These are phyloP conservation scores for Plectus sambesii DNA, from an alignment of 1,140 invertebrate genomes.

Conservation along the genomic window DNA sequence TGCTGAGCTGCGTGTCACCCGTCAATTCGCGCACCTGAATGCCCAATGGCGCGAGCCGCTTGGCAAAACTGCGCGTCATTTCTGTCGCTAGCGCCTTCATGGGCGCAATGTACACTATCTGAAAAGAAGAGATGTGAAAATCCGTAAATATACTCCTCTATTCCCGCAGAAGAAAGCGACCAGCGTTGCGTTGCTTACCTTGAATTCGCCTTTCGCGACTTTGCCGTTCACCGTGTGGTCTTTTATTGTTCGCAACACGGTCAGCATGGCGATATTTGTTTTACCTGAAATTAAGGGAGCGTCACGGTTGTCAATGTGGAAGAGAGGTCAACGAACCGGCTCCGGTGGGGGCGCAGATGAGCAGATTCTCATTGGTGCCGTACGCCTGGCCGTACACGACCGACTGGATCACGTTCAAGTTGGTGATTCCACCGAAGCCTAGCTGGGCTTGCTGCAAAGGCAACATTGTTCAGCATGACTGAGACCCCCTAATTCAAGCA, in stretches of 20 bases:
- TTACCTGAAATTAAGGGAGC: conserved; percentile 57
- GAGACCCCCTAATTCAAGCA: background rate
- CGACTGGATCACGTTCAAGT: conserved; percentile 84
- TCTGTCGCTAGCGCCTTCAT: conserved; percentile 98
- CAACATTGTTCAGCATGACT: conserved; percentile 22
- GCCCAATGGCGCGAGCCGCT: conserved; percentile 63
- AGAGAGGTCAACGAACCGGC: conserved; percentile 61
- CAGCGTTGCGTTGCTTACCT: conserved; percentile 53
- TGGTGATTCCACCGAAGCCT: conserved; percentile 72
- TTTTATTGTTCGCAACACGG: conserved; percentile 76
- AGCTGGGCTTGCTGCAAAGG: conserved; percentile 67
- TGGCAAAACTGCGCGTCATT: conserved; percentile 88
- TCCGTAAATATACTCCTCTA: conserved; percentile 6
- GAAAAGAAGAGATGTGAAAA: conserved; percentile 30
- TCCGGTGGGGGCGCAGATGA: conserved; percentile 89
- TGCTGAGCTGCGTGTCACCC: conserved; percentile 94
- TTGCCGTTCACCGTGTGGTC: conserved; percentile 57
- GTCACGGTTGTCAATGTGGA: too few species aligned
- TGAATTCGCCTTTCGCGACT: conserved; percentile 81
- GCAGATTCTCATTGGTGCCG: conserved; percentile 86
- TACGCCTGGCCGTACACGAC: conserved; percentile 90
- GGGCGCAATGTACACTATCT: conserved; percentile 95
- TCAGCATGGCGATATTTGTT: conserved; percentile 91
- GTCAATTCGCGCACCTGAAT: conserved; percentile 81
- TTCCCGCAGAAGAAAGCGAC: background rate